Conservation (phyloP, 2,113 vertebrate genomes). For the Barbus barbus region DNA sequence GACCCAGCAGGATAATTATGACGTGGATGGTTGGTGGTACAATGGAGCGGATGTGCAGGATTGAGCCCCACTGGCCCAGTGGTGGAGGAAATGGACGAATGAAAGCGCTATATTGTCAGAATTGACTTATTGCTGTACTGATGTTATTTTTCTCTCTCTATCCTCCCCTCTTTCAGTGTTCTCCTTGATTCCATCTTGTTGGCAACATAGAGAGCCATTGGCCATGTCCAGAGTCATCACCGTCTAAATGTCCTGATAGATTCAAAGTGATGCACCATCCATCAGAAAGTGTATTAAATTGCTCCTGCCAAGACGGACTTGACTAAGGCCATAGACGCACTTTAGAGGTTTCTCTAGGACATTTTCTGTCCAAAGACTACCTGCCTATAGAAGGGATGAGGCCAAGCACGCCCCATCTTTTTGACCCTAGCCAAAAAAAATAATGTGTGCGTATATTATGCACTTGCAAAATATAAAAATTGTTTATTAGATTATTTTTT, state of each 20-base stretch:
- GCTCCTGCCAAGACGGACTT: neutral
- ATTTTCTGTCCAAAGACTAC: neutral
- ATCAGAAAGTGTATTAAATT: slow-evolving; percentile 15
- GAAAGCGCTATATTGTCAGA: neutral
- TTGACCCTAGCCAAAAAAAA: neutral
- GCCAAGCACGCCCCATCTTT: neutral
- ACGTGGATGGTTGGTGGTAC: slow-evolving; percentile 21
- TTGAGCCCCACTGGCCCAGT: slow-evolving; percentile 1
- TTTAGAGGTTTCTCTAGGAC: neutral
- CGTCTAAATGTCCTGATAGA: slow-evolving; percentile 20
- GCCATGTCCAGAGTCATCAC: slow-evolving; percentile 27
- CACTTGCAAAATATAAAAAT: no score
- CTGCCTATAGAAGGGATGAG: neutral
- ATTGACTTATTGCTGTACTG: neutral
- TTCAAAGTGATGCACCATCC: slow-evolving; percentile 9
- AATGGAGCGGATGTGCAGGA: neutral
- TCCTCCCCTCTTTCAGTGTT: no score
- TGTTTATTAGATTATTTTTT: no score
- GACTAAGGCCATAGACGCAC: neutral
- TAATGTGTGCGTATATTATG: no score
- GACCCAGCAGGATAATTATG: slow-evolving; percentile 24
- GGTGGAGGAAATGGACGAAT: slow-evolving; percentile 14
- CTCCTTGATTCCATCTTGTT: slow-evolving; percentile 9
- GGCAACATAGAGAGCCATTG: slow-evolving; percentile 4
- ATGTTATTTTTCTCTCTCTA: no score